Evolutionary conservation across 2,113 vertebrate species (phyloP).

Genomic region (Odocoileus hemionus): DNA sequence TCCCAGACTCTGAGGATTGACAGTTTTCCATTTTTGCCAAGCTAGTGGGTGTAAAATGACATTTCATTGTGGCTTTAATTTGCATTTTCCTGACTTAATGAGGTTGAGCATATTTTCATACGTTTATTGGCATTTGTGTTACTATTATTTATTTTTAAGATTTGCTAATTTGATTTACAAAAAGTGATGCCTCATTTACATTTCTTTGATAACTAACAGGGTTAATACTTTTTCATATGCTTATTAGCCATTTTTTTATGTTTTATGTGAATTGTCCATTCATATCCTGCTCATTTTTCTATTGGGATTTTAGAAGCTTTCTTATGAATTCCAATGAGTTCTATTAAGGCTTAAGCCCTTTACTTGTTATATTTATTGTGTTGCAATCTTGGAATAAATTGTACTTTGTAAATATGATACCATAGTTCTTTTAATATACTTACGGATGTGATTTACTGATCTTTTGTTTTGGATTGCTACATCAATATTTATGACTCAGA

Average conservation of each 20-base stretch:
- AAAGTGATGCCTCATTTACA: conserved; percentile 63
- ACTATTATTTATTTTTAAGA: conserved; percentile 74
- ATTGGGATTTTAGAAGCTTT: conserved; percentile 40
- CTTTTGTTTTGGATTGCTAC: conserved; percentile 43
- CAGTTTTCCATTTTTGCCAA: conserved; percentile 44
- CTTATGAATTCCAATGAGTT: conserved; percentile 64
- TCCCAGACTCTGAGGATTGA: not conserved
- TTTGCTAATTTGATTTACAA: conserved; percentile 73
- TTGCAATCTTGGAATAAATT: conserved; percentile 25
- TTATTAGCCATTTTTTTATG: conserved; percentile 66
- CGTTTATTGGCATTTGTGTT: conserved; percentile 69
- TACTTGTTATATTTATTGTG: conserved; percentile 58
- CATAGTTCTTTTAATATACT: conserved; percentile 31
- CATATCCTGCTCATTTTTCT: conserved; percentile 63
- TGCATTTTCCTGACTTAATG: conserved; percentile 72
- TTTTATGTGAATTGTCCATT: conserved; percentile 65
- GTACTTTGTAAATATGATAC: conserved; percentile 17
- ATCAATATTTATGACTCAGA: conserved; percentile 62
- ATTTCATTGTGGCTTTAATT: conserved; percentile 62
- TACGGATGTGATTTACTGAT: conserved; percentile 37
- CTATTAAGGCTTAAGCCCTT: conserved; percentile 36
- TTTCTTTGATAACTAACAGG: conserved; percentile 70
- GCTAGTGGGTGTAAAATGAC: conserved; percentile 49
- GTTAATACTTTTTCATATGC: conserved; percentile 74
- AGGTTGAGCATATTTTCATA: conserved; percentile 67